Base-by-base conservation (phyloP, 1,140 invertebrate genomes). In the Proctacanthus coquilletti region DNA sequence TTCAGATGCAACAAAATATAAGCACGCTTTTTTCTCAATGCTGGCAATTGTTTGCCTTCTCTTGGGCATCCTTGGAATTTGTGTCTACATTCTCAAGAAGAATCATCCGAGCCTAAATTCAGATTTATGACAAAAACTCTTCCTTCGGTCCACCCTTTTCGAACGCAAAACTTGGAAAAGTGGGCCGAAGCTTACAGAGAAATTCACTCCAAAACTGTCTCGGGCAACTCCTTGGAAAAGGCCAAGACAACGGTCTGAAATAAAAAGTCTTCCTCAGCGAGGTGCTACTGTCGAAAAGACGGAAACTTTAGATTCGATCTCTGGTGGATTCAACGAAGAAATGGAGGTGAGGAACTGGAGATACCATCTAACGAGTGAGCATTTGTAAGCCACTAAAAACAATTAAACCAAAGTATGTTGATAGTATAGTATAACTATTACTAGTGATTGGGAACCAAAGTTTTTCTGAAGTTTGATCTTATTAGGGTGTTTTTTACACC, bases 61-160 rank as follows among this genome's bases (percentile, higher is more conserved):
- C 2, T 45, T 60, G 3, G 46, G 46, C 5, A 45, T 53, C 8
- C 43, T 59, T 6, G 49, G 51, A 5, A 10, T 60, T 6, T 60
- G 56, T 39, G 48, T 60, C 4, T 56, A 60, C 41, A 29, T 60
- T 3, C 18, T 60, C 5, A 48, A 44, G 4, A 48, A 52, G 3
- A 46, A 56, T 25, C 36, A 51, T 5, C 33, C 48, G 0, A 36
- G 40, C 5, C 35, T 34, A 15, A 18, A 21, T 8, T 46, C 42
- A 40, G 45, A 45, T 20, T 60, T 60, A 60, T 60, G 57, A 60
- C 57, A 51, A 42, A 57, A 51, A 48, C 56, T 52, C 52, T 50
- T 56, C 47, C 46, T 53, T 46, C 56, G 53, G 42, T 47, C 49
- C 45, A 52, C 45, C 43, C 49, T 55, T 43, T 51, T 57, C 47